Base-by-base conservation (phyloP, 2,113 vertebrate genomes). In the Glaucomys volans region DNA sequence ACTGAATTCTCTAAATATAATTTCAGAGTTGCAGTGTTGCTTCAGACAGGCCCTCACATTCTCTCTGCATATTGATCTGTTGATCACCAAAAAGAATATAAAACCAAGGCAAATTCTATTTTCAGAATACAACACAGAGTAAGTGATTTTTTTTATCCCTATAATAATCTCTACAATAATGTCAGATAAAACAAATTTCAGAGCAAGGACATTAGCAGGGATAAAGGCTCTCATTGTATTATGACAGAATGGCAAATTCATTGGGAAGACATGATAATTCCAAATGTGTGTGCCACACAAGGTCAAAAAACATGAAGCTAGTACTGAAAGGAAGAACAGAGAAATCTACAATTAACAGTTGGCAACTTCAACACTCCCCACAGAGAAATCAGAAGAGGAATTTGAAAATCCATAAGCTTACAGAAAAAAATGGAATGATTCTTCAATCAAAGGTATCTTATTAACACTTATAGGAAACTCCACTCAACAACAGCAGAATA, bases 161-260 rank as follows among this genome's bases (percentile, higher is more conserved):
- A 8, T 50, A 35, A 50, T 59, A 13, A 75, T 88, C 59, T 69
- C 59, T 50, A 30, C 2, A 69, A 50, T 69, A 77, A 89, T n/a
- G 22, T 62, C 42, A 84, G 62, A 71, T 66, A 64, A 95, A 62
- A 80, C n/a, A 62, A 82, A 92, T 83, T 76, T 67, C 32, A 91
- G 81, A 86, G 6, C 13, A 91, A 52, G 54, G 57, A 87, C 87
- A 92, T 42, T 92, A 54, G 8, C n/a, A 75, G 22, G 30, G n/a
- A 66, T 64, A 66, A 52, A 91, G 20, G 8, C 0, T 26, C 8
- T 54, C n/a, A 66, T 20, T 66, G 30, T 18, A 42, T 16, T 72
- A 37, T 44, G 26, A 80, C 57, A 82, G 81, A 44, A 54, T 57
- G 81, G 30, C 35, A 71, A 71, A 42, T 87, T 79, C n/a, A 50